Conservation (phyloP, 2,113 vertebrate species). For the Vulpes ferrilata region DNA sequence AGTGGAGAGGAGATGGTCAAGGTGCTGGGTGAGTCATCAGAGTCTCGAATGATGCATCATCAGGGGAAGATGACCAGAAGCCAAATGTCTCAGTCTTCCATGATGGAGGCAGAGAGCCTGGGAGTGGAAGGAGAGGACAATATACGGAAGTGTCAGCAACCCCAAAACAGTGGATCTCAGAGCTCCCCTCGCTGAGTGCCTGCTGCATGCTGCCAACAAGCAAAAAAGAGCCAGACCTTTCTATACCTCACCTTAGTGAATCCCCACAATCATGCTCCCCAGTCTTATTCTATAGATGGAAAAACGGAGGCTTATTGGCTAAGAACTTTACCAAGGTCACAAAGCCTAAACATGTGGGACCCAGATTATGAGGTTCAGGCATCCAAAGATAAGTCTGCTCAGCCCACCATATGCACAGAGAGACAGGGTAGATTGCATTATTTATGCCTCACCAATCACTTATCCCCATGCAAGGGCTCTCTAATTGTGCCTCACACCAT, state of each 20-base stretch:
- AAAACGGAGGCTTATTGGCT: not conserved
- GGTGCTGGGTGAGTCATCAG: not conserved
- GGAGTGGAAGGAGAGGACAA: not conserved
- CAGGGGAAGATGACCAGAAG: not conserved
- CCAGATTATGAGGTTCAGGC: not conserved
- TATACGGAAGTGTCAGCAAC: not conserved
- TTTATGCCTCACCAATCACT: slow-evolving; percentile 73
- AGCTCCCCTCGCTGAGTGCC: not conserved
- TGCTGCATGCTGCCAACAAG: accelerated
- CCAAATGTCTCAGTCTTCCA: not conserved
- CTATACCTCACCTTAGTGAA: accelerated
- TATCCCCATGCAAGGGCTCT: slow-evolving; percentile 58
- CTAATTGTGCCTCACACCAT: slow-evolving; percentile 84
- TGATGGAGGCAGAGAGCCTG: not conserved
- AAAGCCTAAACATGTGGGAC: not conserved
- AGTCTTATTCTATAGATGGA: not conserved
- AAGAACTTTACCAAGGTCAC: not conserved
- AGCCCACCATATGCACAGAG: not conserved
- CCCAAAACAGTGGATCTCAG: not conserved
- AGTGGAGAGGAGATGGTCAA: not conserved
- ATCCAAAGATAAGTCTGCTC: not conserved
- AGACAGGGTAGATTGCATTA: slow-evolving; percentile 81
- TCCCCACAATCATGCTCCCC: not conserved
- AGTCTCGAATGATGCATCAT: not conserved
- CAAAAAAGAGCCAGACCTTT: not conserved